A percentile compares a stretch with the other conserved stretches of the same genome.
These are phyloP conservation scores for Triplophysa rosa DNA, from an alignment of 2,113 vertebrate species.

Conservation along the genomic window DNA sequence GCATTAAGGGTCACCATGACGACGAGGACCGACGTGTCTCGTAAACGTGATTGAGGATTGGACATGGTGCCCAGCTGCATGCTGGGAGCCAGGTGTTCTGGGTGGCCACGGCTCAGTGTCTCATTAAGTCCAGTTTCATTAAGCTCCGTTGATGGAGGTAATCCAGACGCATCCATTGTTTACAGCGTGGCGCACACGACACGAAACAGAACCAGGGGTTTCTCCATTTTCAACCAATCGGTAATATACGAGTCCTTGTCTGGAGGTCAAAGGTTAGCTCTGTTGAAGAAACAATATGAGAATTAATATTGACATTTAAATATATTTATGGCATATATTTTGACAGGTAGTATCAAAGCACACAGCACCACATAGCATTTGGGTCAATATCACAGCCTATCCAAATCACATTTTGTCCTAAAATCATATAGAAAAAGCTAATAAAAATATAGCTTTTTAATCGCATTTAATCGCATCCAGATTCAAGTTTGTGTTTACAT, in stretches of 20 bases:
- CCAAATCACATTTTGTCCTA: too few species aligned
- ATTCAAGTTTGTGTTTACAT: too few species aligned
- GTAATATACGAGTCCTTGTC: background rate
- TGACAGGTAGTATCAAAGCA: background rate
- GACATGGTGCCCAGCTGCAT: slow-evolving; percentile 58
- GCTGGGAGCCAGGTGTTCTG: slow-evolving; percentile 45
- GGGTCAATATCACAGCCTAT: too few species aligned
- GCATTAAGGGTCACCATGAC: slow-evolving; percentile 84
- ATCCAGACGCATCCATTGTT: slow-evolving; percentile 43
- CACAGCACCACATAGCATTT: too few species aligned
- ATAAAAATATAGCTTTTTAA: too few species aligned
- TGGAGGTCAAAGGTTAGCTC: slow-evolving; percentile 24
- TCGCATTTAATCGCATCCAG: too few species aligned
- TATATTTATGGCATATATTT: background rate
- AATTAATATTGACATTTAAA: background rate
- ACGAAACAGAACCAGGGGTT: background rate
- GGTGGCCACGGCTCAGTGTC: slow-evolving; percentile 30
- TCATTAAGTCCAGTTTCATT: slow-evolving; percentile 46
- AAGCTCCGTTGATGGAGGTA: slow-evolving; percentile 2
- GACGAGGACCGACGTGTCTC: slow-evolving; percentile 80
- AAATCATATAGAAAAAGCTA: too few species aligned
- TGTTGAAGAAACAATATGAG: slow-evolving; percentile 20
- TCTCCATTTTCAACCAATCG: slow-evolving; percentile 46
- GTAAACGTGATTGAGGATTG: slow-evolving; percentile 74
- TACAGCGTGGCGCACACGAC: background rate